Evolutionary conservation across 1,140 invertebrate species (phyloP).

Genomic region (Cyrtorhinus lividipennis): DNA sequence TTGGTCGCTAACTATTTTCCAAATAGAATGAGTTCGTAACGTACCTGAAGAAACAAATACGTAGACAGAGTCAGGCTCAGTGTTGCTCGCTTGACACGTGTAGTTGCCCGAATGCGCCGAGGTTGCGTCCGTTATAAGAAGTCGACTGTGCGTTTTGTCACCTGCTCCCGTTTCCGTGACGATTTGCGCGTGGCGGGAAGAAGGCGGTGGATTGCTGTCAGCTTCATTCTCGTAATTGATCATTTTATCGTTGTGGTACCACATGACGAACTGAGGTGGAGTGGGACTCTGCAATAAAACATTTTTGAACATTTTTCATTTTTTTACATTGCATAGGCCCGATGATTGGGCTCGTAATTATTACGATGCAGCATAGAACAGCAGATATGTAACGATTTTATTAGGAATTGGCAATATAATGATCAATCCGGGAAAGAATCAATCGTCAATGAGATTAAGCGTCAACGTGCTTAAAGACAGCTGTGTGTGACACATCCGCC

Average conservation of each 20-base stretch:
- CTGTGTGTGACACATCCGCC: too few relatives aligned
- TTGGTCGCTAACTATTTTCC: too few relatives aligned
- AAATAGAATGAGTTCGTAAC: too few relatives aligned
- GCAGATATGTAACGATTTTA: too few relatives aligned
- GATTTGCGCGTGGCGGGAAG: slow-evolving; percentile 20
- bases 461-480: too few relatives aligned
- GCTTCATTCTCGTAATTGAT: slow-evolving; percentile 67
- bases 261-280: slow-evolving; percentile 78
- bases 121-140: slow-evolving; percentile 30
- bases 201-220: background rate
- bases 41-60: slow-evolving; percentile 26
- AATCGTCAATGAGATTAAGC: too few relatives aligned
- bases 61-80: slow-evolving; percentile 33
- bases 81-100: slow-evolving; percentile 34
- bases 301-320: too few relatives aligned
- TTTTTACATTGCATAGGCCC: background rate
- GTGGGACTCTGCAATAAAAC: slow-evolving; percentile 66
- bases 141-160: slow-evolving; percentile 30
- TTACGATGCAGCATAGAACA: too few relatives aligned
- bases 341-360: too few relatives aligned
- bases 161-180: slow-evolving; percentile 29
- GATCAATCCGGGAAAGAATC: too few relatives aligned
- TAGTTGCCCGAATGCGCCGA: slow-evolving; percentile 33
- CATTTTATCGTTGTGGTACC: slow-evolving; percentile 83
- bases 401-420: too few relatives aligned